phyloP scores from a whole-genome alignment of 2,797 vertebrate species.

The Channallabes apus region DNA sequence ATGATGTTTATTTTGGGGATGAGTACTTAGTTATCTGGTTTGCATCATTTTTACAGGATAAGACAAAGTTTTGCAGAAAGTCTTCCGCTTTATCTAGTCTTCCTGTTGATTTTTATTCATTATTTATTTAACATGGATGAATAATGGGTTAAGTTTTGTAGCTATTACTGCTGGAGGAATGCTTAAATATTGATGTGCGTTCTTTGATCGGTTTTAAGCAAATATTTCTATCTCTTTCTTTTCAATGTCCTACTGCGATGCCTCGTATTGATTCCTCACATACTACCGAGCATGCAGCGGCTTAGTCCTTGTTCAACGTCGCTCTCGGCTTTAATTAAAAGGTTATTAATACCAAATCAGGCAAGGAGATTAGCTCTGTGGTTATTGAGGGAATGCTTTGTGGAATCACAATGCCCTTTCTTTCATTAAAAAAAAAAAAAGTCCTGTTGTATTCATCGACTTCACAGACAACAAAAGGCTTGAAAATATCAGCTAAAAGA shows the following conservation, averaged over 20 bases:
- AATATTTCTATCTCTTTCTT: conserved; percentile 35
- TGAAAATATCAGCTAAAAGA: conserved; percentile 52
- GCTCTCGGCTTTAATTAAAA: conserved; percentile 61
- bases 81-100: background rate
- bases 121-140: background rate
- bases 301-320: conserved; percentile 57
- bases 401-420: conserved; percentile 51
- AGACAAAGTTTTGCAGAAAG: background rate
- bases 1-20: background rate
- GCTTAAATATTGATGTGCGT: conserved; percentile 20
- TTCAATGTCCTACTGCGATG: background rate
- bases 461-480: conserved; percentile 54
- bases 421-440: conserved; percentile 1
- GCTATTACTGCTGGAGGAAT: background rate
- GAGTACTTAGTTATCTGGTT: background rate
- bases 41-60: background rate
- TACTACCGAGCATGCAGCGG: conserved; percentile 44
- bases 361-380: conserved; percentile 52
- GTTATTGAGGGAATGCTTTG: conserved; percentile 55
- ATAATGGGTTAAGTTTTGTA: background rate
- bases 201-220: conserved; percentile 44
- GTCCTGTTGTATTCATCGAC: conserved; percentile 50
- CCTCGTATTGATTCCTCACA: conserved; percentile 47
- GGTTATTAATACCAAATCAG: conserved; percentile 58
- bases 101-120: background rate